A percentile compares a stretch with the other conserved stretches of the same genome.
Evolutionary conservation across 2,888 invertebrate species (phyloP).

Genomic region (Pyrrhopygopsis socrates): DNA sequence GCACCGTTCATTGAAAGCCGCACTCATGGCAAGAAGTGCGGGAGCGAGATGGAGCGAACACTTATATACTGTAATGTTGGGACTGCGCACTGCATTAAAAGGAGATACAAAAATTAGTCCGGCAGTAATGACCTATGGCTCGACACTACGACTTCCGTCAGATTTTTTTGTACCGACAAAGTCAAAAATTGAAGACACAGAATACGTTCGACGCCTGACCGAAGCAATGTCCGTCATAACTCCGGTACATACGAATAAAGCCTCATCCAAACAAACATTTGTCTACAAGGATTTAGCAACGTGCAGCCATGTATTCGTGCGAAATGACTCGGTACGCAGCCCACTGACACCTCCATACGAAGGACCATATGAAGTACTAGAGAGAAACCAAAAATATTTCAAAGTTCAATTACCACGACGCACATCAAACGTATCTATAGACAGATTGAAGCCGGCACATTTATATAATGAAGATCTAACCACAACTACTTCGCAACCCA

Average conservation of each 20-base stretch:
- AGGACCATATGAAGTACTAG: too few relatives aligned
- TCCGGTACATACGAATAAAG: background rate
- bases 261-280: background rate
- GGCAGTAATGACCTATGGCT: too few relatives aligned
- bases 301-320: slow-evolving; percentile 9
- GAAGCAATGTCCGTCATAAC: background rate
- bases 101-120: slow-evolving; percentile 23
- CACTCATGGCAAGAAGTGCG: too few relatives aligned
- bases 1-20: slow-evolving; percentile 22
- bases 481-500: background rate
- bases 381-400: background rate
- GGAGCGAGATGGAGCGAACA: slow-evolving; percentile 19
- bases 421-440: background rate
- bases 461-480: background rate
- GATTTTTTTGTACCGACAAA: slow-evolving; percentile 26
- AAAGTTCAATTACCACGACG: slow-evolving; percentile 7
- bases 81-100: slow-evolving; percentile 30
- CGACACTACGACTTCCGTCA: slow-evolving; percentile 17
- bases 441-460: too few relatives aligned
- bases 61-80: slow-evolving; percentile 36
- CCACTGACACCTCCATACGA: background rate
- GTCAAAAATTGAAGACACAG: slow-evolving; percentile 7
- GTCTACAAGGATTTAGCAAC: slow-evolving; percentile 10
- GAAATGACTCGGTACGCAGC: slow-evolving; percentile 7
- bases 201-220: background rate